Evolutionary conservation across 35 echinoderm and acorn worm species (phyloP).

Genomic region (Eucidaris tribuloides): DNA sequence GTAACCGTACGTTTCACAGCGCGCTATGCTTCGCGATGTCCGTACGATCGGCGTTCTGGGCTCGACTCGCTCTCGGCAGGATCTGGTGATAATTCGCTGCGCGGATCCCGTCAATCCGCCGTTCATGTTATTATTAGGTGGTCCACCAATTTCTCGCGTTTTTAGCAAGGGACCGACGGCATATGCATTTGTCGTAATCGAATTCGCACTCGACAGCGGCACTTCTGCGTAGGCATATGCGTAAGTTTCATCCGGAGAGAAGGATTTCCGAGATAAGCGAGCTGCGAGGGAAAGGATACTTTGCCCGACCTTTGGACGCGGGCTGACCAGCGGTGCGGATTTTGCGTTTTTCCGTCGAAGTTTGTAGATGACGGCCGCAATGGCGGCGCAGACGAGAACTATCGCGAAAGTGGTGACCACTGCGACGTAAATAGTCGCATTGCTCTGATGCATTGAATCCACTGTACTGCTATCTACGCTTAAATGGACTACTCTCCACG

Average conservation of each 20-base stretch:
- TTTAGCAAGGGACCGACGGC: constrained; percentile 25
- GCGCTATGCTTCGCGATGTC: constrained; percentile 15
- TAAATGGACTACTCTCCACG: constrained; percentile 16
- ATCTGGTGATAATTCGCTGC: not conserved
- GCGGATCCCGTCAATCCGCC: constrained; percentile 5
- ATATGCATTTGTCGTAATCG: constrained; percentile 35
- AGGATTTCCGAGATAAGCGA: not conserved
- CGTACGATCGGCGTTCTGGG: not conserved
- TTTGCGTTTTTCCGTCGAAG: constrained; percentile 33
- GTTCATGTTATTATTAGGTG: not conserved
- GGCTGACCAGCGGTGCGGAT: not conserved
- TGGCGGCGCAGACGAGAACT: constrained; percentile 23
- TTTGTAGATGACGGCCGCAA: constrained; percentile 33
- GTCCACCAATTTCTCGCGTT: constrained; percentile 15
- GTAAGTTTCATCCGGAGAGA: constrained; percentile 17
- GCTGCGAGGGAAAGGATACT: not conserved
- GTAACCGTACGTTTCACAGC: constrained; percentile 47
- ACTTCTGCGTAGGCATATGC: constrained; percentile 58
- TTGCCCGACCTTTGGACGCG: constrained; percentile 10
- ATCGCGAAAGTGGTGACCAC: constrained; percentile 44
- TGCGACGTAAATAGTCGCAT: constrained; percentile 23
- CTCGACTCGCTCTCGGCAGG: not conserved
- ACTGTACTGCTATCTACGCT: not conserved
- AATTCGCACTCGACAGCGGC: not conserved
- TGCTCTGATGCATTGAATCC: not conserved